Conservation (phyloP, 1,140 invertebrate genomes). For the Cherax quadricarinatus region DNA sequence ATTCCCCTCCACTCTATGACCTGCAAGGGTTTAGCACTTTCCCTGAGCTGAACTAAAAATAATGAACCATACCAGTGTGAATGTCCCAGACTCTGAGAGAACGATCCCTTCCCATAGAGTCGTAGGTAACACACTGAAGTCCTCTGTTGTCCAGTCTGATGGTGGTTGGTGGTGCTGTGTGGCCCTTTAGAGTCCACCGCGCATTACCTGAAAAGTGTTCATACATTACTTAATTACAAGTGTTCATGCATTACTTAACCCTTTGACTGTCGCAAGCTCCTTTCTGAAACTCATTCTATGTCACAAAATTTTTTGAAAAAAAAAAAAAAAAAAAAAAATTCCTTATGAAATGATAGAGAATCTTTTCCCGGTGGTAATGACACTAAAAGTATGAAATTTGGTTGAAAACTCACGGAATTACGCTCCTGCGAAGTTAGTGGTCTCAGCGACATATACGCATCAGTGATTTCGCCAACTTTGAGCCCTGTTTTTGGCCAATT, state of each 20-base stretch:
- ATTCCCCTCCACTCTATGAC: not conserved
- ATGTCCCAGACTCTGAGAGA: conserved; percentile 89
- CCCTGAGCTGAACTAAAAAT: not conserved
- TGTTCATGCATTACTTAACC: not conserved
- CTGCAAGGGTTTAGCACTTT: not conserved
- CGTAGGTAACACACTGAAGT: conserved; percentile 84
- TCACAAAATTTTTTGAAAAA: too few species aligned
- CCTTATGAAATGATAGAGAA: too few species aligned
- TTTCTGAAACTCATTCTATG: too few species aligned
- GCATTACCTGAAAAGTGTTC: conserved; percentile 80
- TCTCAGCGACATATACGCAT: too few species aligned
- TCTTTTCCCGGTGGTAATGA: too few species aligned
- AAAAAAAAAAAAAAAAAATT: too few species aligned
- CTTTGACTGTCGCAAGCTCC: too few species aligned
- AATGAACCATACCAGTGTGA: conserved; percentile 81
- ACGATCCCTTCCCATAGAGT: conserved; percentile 83
- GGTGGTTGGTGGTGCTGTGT: conserved; percentile 85
- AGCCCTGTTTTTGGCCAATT: too few species aligned
- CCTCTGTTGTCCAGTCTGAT: conserved; percentile 85
- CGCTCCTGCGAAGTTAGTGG: too few species aligned
- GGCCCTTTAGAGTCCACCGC: conserved; percentile 84
- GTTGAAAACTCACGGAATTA: too few species aligned
- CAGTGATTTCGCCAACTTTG: too few species aligned
- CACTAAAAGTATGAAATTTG: too few species aligned
- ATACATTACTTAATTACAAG: not conserved